These are phyloP conservation scores for Rhabdomys pumilio DNA, from an alignment of 2,797 vertebrate genomes.

Conservation along the genomic window DNA sequence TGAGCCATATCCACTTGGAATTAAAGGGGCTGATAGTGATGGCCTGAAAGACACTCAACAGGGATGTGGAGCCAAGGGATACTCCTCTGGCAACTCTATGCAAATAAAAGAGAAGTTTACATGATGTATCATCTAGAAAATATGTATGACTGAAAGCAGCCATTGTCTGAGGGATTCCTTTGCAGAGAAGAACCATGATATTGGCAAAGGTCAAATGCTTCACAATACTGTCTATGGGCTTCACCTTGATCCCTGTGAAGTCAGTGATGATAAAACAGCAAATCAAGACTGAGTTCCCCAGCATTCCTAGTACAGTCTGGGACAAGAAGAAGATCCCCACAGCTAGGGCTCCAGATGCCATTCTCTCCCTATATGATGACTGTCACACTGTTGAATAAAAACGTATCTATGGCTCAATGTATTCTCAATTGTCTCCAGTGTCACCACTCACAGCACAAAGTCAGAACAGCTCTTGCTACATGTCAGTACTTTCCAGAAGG, in stretches of 20 bases:
- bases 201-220: not conserved
- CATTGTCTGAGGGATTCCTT: not conserved
- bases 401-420: not conserved
- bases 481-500: not conserved
- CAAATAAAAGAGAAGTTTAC: not conserved
- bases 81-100: not conserved
- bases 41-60: not conserved
- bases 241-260: not conserved
- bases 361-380: not conserved
- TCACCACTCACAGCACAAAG: not conserved
- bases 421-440: not conserved
- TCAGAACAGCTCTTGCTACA: not conserved
- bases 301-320: not conserved
- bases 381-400: not conserved
- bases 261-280: not conserved
- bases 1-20: not conserved
- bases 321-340: not conserved
- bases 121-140: not conserved
- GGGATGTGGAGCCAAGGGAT: not conserved
- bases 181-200: not conserved
- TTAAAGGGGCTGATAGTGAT: not conserved
- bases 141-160: not conserved
- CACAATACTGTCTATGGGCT: not conserved
- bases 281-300: not conserved
- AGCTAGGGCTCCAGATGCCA: not conserved